Conservation (phyloP, 2,888 invertebrate genomes). For the Chirona hameri region DNA sequence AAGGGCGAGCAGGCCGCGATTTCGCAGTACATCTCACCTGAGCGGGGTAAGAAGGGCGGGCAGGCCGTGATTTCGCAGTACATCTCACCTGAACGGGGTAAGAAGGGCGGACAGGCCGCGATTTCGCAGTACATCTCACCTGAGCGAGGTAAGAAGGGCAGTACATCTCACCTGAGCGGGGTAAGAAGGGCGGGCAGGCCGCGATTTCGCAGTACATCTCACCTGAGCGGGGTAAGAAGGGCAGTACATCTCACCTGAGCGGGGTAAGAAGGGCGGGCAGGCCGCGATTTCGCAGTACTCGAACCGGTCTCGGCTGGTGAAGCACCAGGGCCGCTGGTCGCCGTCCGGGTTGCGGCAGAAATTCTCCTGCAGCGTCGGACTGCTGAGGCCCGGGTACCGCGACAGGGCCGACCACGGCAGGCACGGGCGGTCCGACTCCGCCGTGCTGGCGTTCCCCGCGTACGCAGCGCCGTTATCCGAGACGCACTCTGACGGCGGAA, state of each 20-base stretch:
- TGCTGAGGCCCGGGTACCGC: conserved; percentile 5
- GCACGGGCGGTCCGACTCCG: conserved; percentile 9
- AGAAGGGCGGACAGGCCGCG: conserved; percentile 42
- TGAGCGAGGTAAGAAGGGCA: too few relatives aligned
- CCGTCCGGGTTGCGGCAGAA: conserved; percentile 56
- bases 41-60: too few relatives aligned
- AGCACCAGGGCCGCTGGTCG: conserved; percentile 57
- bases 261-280: conserved; percentile 9
- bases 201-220: too few relatives aligned
- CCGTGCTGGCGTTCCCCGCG: conserved; percentile 26
- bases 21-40: too few relatives aligned
- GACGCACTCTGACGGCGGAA: conserved; percentile 1
- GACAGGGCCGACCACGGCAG: neutral
- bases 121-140: conserved; percentile 57
- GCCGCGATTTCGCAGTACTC: conserved; percentile 55
- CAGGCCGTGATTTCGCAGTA: too few relatives aligned
- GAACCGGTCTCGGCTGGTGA: conserved; percentile 47
- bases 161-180: too few relatives aligned
- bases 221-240: too few relatives aligned
- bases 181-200: too few relatives aligned
- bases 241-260: neutral
- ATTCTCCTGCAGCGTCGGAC: conserved; percentile 46
- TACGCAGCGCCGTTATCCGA: conserved; percentile 26
- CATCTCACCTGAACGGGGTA: neutral
- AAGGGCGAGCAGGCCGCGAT: too few relatives aligned